These are phyloP conservation scores for Magallana gigas DNA, from an alignment of 1,140 invertebrate genomes.

Conservation along the genomic window DNA sequence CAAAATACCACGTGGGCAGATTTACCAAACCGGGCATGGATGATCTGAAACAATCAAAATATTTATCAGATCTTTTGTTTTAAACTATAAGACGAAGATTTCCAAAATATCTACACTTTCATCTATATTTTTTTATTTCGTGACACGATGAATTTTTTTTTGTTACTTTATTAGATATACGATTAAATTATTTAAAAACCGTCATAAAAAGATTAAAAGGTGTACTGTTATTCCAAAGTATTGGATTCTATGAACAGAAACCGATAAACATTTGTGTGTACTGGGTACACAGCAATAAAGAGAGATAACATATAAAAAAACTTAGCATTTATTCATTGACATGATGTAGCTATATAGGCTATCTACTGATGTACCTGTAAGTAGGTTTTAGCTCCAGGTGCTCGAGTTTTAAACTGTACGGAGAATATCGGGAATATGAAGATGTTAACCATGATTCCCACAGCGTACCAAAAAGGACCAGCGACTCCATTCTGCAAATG, in stretches of 20 bases:
- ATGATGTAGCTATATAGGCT: background rate
- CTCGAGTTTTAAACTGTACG: conserved; percentile 75
- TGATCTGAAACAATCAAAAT: conserved; percentile 69
- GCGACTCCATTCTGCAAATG: conserved; percentile 75
- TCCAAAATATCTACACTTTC: no score
- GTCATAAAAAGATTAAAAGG: background rate
- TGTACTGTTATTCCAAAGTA: background rate
- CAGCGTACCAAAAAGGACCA: conserved; percentile 78
- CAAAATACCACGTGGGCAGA: conserved; percentile 75
- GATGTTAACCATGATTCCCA: conserved; percentile 77
- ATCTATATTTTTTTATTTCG: no score
- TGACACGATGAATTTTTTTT: no score
- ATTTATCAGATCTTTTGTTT: background rate
- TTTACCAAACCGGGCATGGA: conserved; percentile 76
- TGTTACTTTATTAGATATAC: no score
- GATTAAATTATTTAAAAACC: no score
- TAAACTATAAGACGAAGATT: no score
- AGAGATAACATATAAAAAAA: background rate
- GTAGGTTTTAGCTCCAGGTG: conserved; percentile 79
- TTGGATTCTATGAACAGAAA: background rate
- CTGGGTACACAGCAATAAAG: background rate
- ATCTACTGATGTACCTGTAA: conserved; percentile 67
- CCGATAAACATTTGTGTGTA: background rate
- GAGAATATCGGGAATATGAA: conserved; percentile 78
- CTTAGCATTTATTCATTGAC: background rate